A percentile compares a stretch with the other conserved stretches of the same genome.
Evolutionary conservation across 2,113 vertebrate genomes (phyloP).

Genomic region (Pteruthius melanotis): DNA sequence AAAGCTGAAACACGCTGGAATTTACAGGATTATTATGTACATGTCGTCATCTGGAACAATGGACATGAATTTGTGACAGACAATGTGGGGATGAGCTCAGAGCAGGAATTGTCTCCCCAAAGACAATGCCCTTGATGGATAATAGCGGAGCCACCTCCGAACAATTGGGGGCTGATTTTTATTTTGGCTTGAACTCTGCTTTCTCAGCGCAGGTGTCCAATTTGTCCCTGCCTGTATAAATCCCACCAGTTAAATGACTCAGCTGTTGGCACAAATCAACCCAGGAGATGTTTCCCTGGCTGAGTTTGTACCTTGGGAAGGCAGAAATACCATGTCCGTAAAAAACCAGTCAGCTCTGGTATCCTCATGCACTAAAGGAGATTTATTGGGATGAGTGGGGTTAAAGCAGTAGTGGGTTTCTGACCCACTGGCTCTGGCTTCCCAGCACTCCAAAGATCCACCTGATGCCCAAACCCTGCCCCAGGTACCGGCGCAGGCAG

Average conservation of each 20-base stretch:
- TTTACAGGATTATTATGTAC: background rate
- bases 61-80: background rate
- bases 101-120: background rate
- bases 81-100: background rate
- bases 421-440: background rate
- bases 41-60: background rate
- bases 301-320: background rate
- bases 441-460: background rate
- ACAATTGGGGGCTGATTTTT: conserved; percentile 47
- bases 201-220: conserved; percentile 12
- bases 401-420: background rate
- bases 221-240: conserved; percentile 40
- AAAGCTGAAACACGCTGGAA: background rate
- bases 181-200: conserved; percentile 39
- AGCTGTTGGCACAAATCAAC: conserved; percentile 35
- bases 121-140: conserved; percentile 57
- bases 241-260: conserved; percentile 41
- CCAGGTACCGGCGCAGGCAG: background rate
- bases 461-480: background rate
- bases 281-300: background rate
- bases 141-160: background rate
- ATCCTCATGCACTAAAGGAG: background rate
- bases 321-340: background rate
- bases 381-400: background rate
- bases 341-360: background rate